These are phyloP conservation scores for Cotesia typhae DNA, from an alignment of 1,140 invertebrate genomes.

Conservation along the genomic window DNA sequence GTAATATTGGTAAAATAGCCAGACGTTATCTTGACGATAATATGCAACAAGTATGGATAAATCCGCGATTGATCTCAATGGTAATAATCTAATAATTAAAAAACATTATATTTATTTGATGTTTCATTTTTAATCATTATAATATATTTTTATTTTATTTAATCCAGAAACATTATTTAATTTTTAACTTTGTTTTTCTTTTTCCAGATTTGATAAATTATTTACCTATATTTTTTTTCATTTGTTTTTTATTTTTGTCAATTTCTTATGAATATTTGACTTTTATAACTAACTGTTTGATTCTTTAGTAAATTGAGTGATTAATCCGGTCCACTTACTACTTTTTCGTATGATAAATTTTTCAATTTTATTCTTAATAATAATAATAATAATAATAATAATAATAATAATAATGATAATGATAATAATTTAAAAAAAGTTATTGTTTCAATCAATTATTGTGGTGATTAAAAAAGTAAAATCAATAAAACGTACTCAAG, in stretches of 20 bases:
- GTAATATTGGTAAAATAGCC: conserved; percentile 58
- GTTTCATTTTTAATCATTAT: too few relatives aligned
- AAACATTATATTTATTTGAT: too few relatives aligned
- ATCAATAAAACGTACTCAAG: too few relatives aligned
- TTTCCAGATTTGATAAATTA: conserved; percentile 8
- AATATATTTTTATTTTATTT: too few relatives aligned
- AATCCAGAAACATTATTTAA: neutral
- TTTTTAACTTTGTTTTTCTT: neutral
- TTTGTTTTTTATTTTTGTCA: neutral
- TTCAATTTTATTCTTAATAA: conserved; percentile 8
- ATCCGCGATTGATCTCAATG: conserved; percentile 70
- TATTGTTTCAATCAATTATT: too few relatives aligned
- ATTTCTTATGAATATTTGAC: conserved; percentile 37
- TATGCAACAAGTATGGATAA: conserved; percentile 70
- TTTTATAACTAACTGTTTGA: conserved; percentile 41
- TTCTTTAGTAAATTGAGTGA: conserved; percentile 51
- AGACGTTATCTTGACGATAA: conserved; percentile 67
- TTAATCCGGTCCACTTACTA: conserved; percentile 40
- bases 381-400: neutral
- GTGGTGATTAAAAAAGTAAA: too few relatives aligned
- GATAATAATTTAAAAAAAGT: too few relatives aligned
- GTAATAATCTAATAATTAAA: conserved; percentile 48
- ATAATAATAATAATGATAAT: too few relatives aligned
- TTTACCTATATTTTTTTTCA: too few relatives aligned
- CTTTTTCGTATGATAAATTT: conserved; percentile 20